Evolutionary conservation across 2,888 invertebrate species (phyloP), one percentile per base, ranked within the genome.

Genomic region (Drosophila aldrichi): DNA sequence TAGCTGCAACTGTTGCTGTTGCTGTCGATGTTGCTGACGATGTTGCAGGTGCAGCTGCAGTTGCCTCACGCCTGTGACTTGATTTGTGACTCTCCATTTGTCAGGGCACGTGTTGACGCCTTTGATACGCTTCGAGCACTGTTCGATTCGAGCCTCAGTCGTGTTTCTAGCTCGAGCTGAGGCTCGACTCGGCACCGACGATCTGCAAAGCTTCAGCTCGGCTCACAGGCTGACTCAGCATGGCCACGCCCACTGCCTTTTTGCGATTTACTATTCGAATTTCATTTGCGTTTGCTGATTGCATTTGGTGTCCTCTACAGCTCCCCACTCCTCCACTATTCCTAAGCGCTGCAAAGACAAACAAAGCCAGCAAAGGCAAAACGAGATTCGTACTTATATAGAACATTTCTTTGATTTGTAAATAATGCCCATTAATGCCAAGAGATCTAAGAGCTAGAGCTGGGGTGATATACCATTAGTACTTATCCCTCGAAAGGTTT

Each of bases 61-160:
- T 29, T n/a, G 52, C 14, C 43, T 29, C 44, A 5, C 41, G 66
- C n/a, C 34, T 32, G 8, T 14, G 32, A 14, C 2, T 32, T 6
- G 34, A 9, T 0, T n/a, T 14, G 29, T 5, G 10, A 5, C 20
- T 20, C 12, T 36, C 49, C 63, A 61, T 64, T 38, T n/a, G 40
- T 16, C 32, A 3, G 12, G 14, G 63, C 40, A 60, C 32, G 48
- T 64, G 40, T 60, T 51, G 22, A 44, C 43, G 43, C 64, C 36
- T 43, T 64, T 25, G 36, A 25, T 51, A 51, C 36, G 14, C 49
- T 25, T 18, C 34, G 34, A 25, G 20, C 49, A 62, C 41, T 61
- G 36, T 44, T 25, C 4, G 18, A 5, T 8, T 32, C 32, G 18
- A 7, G 49, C 8, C 20, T 3, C 6, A 32, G 18, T 18, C 48